Evolutionary conservation across 2,113 vertebrate species (phyloP).

Genomic region (Parotia lawesii): DNA sequence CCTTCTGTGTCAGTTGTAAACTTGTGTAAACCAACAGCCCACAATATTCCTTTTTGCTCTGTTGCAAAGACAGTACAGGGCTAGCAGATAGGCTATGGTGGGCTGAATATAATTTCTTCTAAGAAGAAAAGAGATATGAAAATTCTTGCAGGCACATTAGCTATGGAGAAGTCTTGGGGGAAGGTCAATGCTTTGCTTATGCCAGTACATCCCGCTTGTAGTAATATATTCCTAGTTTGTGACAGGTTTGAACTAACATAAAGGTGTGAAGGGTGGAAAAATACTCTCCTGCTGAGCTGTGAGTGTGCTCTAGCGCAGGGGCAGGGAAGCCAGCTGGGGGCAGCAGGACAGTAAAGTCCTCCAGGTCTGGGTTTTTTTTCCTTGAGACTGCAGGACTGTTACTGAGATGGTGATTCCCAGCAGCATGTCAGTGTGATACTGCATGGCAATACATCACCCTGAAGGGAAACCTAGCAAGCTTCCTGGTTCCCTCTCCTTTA

Average conservation of each 20-base stretch:
- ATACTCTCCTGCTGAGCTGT: neutral
- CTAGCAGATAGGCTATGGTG: neutral
- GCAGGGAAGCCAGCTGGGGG: neutral
- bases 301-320: neutral
- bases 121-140: conserved; percentile 30
- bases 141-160: neutral
- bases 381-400: neutral
- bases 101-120: neutral
- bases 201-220: neutral
- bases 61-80: neutral
- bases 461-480: neutral
- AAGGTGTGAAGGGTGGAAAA: neutral
- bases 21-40: neutral
- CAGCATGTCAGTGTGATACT: neutral
- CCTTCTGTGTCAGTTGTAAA: neutral
- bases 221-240: neutral
- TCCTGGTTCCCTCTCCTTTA: neutral
- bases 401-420: neutral
- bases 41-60: neutral
- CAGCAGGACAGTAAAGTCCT: neutral
- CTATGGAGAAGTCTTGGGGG: neutral
- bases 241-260: neutral
- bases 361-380: neutral
- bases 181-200: neutral
- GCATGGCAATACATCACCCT: neutral